A percentile compares a stretch with the other conserved stretches of the same genome.
Evolutionary conservation across 2,797 vertebrate genomes (phyloP).

Genomic region (Crax fasciolata): DNA sequence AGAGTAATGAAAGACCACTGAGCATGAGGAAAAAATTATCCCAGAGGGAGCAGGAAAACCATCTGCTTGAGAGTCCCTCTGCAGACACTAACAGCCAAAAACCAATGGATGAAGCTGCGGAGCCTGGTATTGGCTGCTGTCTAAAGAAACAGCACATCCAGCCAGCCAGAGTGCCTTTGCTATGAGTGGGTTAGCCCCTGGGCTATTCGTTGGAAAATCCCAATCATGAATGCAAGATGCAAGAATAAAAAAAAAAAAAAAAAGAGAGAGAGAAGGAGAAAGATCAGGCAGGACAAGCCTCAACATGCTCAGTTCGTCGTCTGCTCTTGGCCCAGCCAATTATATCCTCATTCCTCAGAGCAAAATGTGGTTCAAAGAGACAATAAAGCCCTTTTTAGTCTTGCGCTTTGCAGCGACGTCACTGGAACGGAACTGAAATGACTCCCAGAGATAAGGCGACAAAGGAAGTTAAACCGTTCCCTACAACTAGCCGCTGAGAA

Average conservation of each 20-base stretch:
- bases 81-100: background rate
- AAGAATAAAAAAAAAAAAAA: background rate
- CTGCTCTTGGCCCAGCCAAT: background rate
- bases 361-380: constrained; percentile 69
- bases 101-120: background rate
- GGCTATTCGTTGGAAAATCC: constrained; percentile 35
- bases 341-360: constrained; percentile 74
- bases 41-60: constrained; percentile 5
- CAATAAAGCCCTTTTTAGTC: constrained; percentile 65
- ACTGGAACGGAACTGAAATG: constrained; percentile 50
- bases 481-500: background rate
- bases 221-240: background rate
- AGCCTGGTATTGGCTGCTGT: background rate
- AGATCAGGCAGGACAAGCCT: constrained; percentile 59
- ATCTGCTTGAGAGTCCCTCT: background rate
- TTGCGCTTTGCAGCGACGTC: background rate
- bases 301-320: constrained; percentile 63
- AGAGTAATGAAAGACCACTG: background rate
- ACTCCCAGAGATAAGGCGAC: constrained; percentile 68
- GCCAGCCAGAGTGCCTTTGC: background rate
- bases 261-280: background rate
- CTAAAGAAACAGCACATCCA: background rate
- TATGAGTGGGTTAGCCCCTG: background rate
- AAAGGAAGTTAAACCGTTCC: constrained; percentile 52
- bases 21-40: background rate